phyloP scores from a whole-genome alignment of 2,888 invertebrate genomes.

The Microctonus brassicae region DNA sequence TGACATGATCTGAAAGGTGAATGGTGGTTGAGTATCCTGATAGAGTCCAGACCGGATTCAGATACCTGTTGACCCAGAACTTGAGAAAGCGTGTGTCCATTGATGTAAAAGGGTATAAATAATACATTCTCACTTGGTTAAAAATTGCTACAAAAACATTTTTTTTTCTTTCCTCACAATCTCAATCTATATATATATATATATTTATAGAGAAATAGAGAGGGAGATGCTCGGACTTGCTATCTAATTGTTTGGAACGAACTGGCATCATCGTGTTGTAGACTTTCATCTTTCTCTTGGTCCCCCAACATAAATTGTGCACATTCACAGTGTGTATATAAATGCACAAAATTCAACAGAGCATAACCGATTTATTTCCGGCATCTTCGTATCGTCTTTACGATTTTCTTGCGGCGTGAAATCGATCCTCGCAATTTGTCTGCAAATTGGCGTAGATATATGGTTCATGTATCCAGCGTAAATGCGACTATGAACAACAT shows the following conservation, averaged over 20 bases:
- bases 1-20: slow-evolving; percentile 5
- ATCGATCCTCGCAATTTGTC: slow-evolving; percentile 29
- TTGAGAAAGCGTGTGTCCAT: slow-evolving; percentile 56
- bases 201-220: neutral
- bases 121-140: slow-evolving; percentile 4
- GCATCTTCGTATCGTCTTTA: slow-evolving; percentile 23
- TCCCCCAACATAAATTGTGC: neutral
- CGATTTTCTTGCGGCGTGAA: slow-evolving; percentile 19
- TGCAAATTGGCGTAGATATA: neutral
- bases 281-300: slow-evolving; percentile 55
- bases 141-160: slow-evolving; percentile 35
- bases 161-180: neutral
- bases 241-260: slow-evolving; percentile 62
- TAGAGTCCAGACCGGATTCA: slow-evolving; percentile 38
- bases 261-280: slow-evolving; percentile 34
- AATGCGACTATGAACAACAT: slow-evolving; percentile 17
- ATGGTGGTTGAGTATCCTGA: slow-evolving; percentile 17
- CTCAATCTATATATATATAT: neutral
- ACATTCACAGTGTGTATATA: neutral
- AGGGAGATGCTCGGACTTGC: slow-evolving; percentile 50
- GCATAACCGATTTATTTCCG: slow-evolving; percentile 21
- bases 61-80: slow-evolving; percentile 64
- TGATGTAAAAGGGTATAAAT: slow-evolving; percentile 9
- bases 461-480: neutral
- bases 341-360: neutral